Evolutionary conservation across 2,888 invertebrate species (phyloP).

Genomic region (Crocallis elinguaria): DNA sequence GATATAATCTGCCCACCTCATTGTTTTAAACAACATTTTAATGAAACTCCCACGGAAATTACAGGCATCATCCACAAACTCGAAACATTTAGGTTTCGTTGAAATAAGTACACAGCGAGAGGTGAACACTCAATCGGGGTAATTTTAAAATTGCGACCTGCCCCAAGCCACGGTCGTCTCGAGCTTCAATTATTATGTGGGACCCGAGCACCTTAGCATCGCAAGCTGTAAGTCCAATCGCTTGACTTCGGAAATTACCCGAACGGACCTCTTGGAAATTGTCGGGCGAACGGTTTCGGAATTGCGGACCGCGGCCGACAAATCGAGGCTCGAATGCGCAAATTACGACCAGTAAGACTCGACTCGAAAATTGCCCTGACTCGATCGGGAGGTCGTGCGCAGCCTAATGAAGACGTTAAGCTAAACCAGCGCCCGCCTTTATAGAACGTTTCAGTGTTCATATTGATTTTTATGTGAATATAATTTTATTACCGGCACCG

Average conservation of each 20-base stretch:
- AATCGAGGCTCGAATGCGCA: constrained; percentile 71
- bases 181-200: constrained; percentile 72
- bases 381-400: constrained; percentile 73
- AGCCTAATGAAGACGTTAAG: constrained; percentile 80
- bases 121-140: constrained; percentile 74
- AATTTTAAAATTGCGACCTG: constrained; percentile 80
- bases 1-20: constrained; percentile 44
- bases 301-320: constrained; percentile 67
- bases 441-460: constrained; percentile 70
- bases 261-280: constrained; percentile 71
- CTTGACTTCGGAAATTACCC: constrained; percentile 68
- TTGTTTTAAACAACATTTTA: constrained; percentile 67
- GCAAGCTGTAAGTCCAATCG: constrained; percentile 60
- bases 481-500: constrained; percentile 67
- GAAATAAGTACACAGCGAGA: constrained; percentile 52
- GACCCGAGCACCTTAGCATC: constrained; percentile 55
- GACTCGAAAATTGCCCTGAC: constrained; percentile 72
- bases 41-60: constrained; percentile 56
- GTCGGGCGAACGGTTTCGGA: constrained; percentile 65
- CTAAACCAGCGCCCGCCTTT: constrained; percentile 68
- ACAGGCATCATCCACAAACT: constrained; percentile 56
- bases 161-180: constrained; percentile 63
- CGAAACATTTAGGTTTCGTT: constrained; percentile 61
- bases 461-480: constrained; percentile 79
- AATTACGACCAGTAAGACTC: constrained; percentile 68